These are phyloP conservation scores for Bombylius major DNA, from an alignment of 2,888 invertebrate species.

Conservation along the genomic window DNA sequence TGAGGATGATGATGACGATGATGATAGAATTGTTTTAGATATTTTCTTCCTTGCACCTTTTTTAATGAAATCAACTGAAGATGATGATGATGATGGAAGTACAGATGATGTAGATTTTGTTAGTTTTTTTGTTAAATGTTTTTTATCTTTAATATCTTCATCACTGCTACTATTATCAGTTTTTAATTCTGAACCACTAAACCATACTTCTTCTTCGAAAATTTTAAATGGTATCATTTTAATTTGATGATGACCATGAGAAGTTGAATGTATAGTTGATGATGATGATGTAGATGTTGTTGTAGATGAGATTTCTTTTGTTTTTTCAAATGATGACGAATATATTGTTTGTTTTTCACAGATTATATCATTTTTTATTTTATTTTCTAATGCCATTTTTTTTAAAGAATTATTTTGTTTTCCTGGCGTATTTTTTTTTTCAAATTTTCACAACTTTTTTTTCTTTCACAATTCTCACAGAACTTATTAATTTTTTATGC, in stretches of 20 bases:
- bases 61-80: not conserved
- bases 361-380: too few relatives aligned
- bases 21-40: not conserved
- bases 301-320: not conserved
- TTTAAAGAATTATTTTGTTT: too few relatives aligned
- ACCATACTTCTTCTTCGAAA: conserved; percentile 39
- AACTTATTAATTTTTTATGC: too few relatives aligned
- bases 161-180: conserved; percentile 15
- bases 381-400: too few relatives aligned
- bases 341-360: too few relatives aligned
- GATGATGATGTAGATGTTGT: not conserved
- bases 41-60: conserved; percentile 10
- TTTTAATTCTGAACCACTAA: conserved; percentile 14
- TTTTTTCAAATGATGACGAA: not conserved
- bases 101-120: not conserved
- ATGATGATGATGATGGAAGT: too few relatives aligned
- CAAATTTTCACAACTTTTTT: too few relatives aligned
- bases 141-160: conserved; percentile 3
- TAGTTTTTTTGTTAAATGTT: not conserved
- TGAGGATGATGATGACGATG: not conserved
- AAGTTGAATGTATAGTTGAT: not conserved
- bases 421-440: too few relatives aligned
- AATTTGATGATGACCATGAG: too few relatives aligned
- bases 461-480: too few relatives aligned
- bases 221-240: conserved; percentile 5